Percentiles rank a stretch among this genome's conserved stretches.
phyloP scores from a whole-genome alignment of 2,888 invertebrate genomes.

The Nephrotoma flavescens region DNA sequence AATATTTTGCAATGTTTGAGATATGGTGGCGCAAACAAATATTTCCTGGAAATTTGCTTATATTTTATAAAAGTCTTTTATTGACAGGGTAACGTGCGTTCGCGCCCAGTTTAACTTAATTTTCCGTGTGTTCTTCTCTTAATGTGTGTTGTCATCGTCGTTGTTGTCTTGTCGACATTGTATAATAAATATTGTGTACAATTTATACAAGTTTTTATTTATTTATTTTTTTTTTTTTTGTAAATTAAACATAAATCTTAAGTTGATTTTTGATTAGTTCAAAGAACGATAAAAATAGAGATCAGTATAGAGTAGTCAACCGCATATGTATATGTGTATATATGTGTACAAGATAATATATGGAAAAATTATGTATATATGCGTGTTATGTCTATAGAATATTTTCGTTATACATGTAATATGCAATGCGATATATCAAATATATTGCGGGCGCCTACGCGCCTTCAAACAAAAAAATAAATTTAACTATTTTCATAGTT shows the following conservation, averaged over 20 bases:
- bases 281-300: background rate
- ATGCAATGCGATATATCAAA: background rate
- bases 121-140: background rate
- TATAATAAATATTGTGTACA: background rate
- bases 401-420: background rate
- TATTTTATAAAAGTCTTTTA: background rate
- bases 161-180: background rate
- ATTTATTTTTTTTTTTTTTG: too few relatives aligned
- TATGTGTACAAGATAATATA: background rate
- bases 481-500: background rate
- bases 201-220: background rate
- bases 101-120: background rate
- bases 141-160: background rate
- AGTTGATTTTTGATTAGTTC: background rate
- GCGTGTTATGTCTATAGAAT: background rate
- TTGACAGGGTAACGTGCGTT: background rate
- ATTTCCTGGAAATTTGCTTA: background rate
- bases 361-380: background rate
- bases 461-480: background rate
- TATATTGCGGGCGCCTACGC: background rate
- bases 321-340: background rate
- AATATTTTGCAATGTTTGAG: background rate
- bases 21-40: background rate
- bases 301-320: background rate
- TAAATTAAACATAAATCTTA: background rate